A percentile compares a stretch with the other conserved stretches of the same genome.
phyloP scores from a whole-genome alignment of 2,888 invertebrate genomes.

The Cataglyphis cursor region DNA sequence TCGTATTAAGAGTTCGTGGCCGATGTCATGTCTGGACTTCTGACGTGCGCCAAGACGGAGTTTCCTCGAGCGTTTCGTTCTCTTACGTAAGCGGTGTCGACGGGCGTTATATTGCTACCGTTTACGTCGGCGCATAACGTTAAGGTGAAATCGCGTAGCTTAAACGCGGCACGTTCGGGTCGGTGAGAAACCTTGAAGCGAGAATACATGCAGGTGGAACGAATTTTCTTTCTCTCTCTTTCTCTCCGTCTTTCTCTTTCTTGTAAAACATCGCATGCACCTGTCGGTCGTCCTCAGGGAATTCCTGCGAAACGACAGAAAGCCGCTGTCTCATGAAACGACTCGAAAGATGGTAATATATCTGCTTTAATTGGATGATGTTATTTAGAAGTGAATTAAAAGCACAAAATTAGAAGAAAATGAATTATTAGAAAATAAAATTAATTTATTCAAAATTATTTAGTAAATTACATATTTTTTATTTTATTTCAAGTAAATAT shows the following conservation, averaged over 20 bases:
- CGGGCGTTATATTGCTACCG: conserved; percentile 52
- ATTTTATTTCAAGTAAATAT: not conserved
- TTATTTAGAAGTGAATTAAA: conserved; percentile 1
- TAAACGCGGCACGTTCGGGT: conserved; percentile 13
- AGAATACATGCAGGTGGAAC: conserved; percentile 66
- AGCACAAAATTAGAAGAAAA: not conserved
- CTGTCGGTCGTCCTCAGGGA: conserved; percentile 63
- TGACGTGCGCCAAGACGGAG: conserved; percentile 41
- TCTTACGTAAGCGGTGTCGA: conserved; percentile 58
- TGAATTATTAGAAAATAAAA: not conserved
- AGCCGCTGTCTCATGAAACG: not conserved
- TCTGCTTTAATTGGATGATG: conserved; percentile 1
- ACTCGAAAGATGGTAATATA: not conserved
- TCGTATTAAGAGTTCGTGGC: conserved; percentile 65
- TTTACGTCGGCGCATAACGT: conserved; percentile 57
- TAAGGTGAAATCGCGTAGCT: conserved; percentile 49
- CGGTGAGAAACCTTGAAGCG: conserved; percentile 55
- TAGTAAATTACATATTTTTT: not conserved
- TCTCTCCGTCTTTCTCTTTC: conserved; percentile 21
- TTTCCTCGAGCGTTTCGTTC: conserved; percentile 39
- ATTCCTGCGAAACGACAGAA: conserved; percentile 40
- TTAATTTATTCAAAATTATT: not conserved
- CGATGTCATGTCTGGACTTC: conserved; percentile 58
- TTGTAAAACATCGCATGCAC: conserved; percentile 58
- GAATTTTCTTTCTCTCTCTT: conserved; percentile 50